Evolutionary conservation across 2,888 invertebrate species (phyloP).

Genomic region (Dasysyrphus albostriatus): DNA sequence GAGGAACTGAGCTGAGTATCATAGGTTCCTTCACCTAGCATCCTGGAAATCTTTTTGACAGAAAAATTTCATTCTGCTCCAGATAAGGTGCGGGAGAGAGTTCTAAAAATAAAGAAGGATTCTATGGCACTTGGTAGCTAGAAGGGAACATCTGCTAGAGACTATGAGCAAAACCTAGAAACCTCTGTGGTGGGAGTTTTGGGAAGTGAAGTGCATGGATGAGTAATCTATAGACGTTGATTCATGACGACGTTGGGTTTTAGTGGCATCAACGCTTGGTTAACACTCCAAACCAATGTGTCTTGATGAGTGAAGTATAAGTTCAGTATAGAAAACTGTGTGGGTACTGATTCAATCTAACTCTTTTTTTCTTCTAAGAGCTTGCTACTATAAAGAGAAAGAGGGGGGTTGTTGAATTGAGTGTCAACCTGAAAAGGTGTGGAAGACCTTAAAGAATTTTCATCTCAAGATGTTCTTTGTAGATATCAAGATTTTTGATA

Average conservation of each 20-base stretch:
- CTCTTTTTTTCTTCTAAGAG: not conserved
- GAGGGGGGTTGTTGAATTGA: not conserved
- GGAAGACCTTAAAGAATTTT: not conserved
- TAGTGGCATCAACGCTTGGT: slow-evolving; percentile 35
- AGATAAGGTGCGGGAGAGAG: slow-evolving; percentile 45
- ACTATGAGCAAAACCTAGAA: not conserved
- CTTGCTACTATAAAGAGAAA: not conserved
- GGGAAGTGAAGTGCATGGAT: slow-evolving; percentile 1
- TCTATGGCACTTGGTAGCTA: slow-evolving; percentile 57
- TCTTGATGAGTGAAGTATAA: slow-evolving; percentile 40
- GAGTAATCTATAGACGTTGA: slow-evolving; percentile 54
- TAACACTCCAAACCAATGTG: slow-evolving; percentile 32
- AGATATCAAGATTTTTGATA: not conserved
- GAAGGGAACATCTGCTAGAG: not conserved
- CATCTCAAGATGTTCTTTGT: not conserved
- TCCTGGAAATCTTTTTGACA: slow-evolving; percentile 36
- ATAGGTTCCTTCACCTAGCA: not conserved
- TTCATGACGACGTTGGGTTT: slow-evolving; percentile 47
- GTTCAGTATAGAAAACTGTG: not conserved
- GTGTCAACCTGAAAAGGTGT: slow-evolving; percentile 2
- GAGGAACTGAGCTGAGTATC: slow-evolving; percentile 8
- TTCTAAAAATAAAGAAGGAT: not conserved
- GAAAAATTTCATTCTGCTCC: slow-evolving; percentile 59
- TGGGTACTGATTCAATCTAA: slow-evolving; percentile 49
- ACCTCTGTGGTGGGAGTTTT: not conserved